Conservation (phyloP, 2,888 invertebrate species). For the Argynnis bischoffii region DNA sequence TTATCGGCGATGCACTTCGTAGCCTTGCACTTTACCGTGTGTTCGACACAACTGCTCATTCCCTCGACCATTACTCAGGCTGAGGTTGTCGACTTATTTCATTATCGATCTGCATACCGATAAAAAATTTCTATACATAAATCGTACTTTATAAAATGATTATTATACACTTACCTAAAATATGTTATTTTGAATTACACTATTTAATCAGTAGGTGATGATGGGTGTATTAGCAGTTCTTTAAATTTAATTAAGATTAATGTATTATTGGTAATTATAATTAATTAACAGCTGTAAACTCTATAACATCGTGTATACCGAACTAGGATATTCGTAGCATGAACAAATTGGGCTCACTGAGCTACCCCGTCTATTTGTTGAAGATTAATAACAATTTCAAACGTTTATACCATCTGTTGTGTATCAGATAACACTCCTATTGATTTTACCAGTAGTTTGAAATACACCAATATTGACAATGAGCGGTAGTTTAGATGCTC, state of each 20-base stretch:
- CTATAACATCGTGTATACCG: constrained; percentile 9
- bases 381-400: constrained; percentile 23
- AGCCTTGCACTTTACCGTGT: constrained; percentile 71
- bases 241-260: too few relatives aligned
- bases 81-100: constrained; percentile 61
- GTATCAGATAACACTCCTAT: constrained; percentile 70
- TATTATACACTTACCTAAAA: too few relatives aligned
- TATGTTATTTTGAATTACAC: too few relatives aligned
- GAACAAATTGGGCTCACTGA: constrained; percentile 26
- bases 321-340: constrained; percentile 18
- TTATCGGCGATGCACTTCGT: constrained; percentile 74
- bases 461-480: constrained; percentile 79
- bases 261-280: too few relatives aligned
- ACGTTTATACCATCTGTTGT: constrained; percentile 35
- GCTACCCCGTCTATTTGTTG: constrained; percentile 13
- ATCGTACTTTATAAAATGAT: constrained; percentile 3
- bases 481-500: constrained; percentile 79
- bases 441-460: constrained; percentile 74
- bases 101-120: constrained; percentile 55
- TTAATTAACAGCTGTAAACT: too few relatives aligned
- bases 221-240: too few relatives aligned
- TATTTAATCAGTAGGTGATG: too few relatives aligned
- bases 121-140: constrained; percentile 36
- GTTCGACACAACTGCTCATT: constrained; percentile 59
- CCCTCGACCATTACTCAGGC: constrained; percentile 60